Evolutionary conservation across 2,888 invertebrate genomes (phyloP).

Genomic region (Pseudococcus viburni): DNA sequence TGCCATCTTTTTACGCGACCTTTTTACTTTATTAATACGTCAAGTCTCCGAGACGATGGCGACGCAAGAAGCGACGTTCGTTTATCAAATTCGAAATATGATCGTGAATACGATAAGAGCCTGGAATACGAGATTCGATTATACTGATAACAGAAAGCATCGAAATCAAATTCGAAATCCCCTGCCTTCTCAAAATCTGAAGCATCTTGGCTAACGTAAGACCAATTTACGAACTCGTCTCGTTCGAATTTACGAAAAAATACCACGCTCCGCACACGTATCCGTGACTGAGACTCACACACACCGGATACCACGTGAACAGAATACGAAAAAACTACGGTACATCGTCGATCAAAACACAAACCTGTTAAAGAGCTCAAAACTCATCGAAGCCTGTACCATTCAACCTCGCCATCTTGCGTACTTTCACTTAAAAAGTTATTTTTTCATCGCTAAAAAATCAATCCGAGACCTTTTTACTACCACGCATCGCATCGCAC

Average conservation of each 20-base stretch:
- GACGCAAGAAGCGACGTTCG: not conserved
- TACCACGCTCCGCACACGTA: not conserved
- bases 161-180: not conserved
- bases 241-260: not conserved
- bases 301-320: slow-evolving; percentile 13
- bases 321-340: slow-evolving; percentile 22
- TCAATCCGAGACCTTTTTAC: not conserved
- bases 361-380: slow-evolving; percentile 7
- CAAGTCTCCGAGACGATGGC: not conserved
- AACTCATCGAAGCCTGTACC: not conserved
- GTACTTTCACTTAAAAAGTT: slow-evolving; percentile 46
- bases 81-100: not conserved
- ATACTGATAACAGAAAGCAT: not conserved
- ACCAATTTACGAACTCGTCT: not conserved
- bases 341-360: not conserved
- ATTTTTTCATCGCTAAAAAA: slow-evolving; percentile 4
- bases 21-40: slow-evolving; percentile 34
- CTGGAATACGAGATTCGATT: not conserved
- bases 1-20: slow-evolving; percentile 36
- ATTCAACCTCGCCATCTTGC: not conserved
- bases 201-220: too few relatives aligned
- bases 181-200: too few relatives aligned
- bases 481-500: not conserved
- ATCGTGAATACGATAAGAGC: not conserved
- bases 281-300: not conserved